Evolutionary conservation across 2,888 invertebrate genomes (phyloP).

Genomic region (Fragum whitleyi): DNA sequence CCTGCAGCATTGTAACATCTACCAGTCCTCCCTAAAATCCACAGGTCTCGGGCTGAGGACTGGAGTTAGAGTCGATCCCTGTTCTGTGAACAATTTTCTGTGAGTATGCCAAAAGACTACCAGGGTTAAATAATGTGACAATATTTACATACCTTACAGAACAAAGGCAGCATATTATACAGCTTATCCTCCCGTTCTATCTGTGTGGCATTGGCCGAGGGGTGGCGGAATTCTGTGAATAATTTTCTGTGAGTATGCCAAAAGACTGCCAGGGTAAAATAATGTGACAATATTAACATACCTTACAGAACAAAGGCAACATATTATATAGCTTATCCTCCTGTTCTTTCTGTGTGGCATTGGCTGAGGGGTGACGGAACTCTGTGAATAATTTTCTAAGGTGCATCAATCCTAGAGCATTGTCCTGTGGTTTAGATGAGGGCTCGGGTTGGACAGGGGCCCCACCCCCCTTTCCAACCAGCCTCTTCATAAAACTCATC

Average conservation of each 20-base stretch:
- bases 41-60: too few species aligned
- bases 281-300: slow-evolving; percentile 84
- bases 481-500: slow-evolving; percentile 65
- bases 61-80: too few species aligned
- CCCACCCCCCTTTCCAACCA: slow-evolving; percentile 55
- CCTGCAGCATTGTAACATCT: too few species aligned
- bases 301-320: slow-evolving; percentile 99
- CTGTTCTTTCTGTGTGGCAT: slow-evolving; percentile 81
- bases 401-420: slow-evolving; percentile 97
- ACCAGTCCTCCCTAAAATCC: too few species aligned
- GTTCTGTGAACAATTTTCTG: too few species aligned
- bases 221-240: slow-evolving; percentile 97
- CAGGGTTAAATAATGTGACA: too few species aligned
- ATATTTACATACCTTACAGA: slow-evolving; percentile 95
- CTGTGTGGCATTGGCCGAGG: slow-evolving; percentile 87
- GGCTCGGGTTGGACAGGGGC: slow-evolving; percentile 57
- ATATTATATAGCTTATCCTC: slow-evolving; percentile 98
- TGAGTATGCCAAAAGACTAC: too few species aligned
- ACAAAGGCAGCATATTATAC: slow-evolving; percentile 98
- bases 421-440: slow-evolving; percentile 79
- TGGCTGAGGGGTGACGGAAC: slow-evolving; percentile 93
- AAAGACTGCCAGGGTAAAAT: too few species aligned
- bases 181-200: slow-evolving; percentile 92
- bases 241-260: slow-evolving; percentile 94
- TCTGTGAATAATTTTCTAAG: slow-evolving; percentile 98